phyloP scores from a whole-genome alignment of 1,140 invertebrate species.

The Coboldia fuscipes region DNA sequence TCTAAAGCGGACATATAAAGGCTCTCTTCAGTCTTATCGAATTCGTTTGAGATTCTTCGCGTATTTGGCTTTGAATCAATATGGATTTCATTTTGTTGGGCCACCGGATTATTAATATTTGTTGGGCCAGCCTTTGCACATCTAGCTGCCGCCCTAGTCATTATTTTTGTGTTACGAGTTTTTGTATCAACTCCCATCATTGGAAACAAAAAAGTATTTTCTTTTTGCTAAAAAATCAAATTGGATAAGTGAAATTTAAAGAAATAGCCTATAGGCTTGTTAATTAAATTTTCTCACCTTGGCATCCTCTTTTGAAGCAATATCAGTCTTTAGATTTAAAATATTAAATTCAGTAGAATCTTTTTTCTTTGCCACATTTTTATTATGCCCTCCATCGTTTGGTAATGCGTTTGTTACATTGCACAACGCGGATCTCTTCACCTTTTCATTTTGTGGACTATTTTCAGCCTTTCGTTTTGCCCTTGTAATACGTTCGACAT shows the following conservation, averaged over 20 bases:
- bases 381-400: slow-evolving; percentile 4
- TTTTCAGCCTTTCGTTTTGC: slow-evolving; percentile 19
- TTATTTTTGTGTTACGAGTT: slow-evolving; percentile 1
- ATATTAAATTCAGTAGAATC: neutral
- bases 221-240: neutral
- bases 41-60: slow-evolving; percentile 20
- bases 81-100: neutral
- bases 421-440: slow-evolving; percentile 36
- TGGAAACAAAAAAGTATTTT: slow-evolving; percentile 7
- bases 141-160: slow-evolving; percentile 8
- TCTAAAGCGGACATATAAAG: slow-evolving; percentile 55
- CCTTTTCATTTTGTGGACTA: slow-evolving; percentile 20
- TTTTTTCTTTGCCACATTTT: slow-evolving; percentile 3
- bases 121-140: slow-evolving; percentile 9
- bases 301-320: neutral
- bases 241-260: neutral
- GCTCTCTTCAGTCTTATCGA: slow-evolving; percentile 22
- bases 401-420: slow-evolving; percentile 40
- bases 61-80: slow-evolving; percentile 1
- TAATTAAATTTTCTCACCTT: neutral
- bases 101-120: neutral
- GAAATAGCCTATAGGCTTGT: neutral
- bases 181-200: slow-evolving; percentile 8
- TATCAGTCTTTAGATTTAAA: neutral
- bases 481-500: slow-evolving; percentile 9